Conservation (phyloP, 2,888 invertebrate species). For the Antitype chi region DNA sequence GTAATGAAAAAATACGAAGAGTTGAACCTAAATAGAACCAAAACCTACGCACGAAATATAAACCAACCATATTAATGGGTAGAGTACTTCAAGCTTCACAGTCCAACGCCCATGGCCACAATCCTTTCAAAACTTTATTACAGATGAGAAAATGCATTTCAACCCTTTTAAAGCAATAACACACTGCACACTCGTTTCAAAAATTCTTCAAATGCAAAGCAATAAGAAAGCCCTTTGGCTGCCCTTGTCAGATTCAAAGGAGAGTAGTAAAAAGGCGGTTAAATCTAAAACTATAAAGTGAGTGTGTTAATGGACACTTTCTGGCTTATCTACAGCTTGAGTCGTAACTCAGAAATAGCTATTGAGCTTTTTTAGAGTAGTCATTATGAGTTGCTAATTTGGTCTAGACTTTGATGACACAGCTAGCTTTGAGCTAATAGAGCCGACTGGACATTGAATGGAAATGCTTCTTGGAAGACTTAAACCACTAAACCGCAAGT, state of each 20-base stretch:
- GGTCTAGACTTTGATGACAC: not conserved
- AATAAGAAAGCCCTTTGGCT: conserved; percentile 45
- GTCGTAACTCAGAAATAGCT: conserved; percentile 40
- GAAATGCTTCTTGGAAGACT: not conserved
- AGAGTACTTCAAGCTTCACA: conserved; percentile 4
- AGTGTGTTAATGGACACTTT: conserved; percentile 59
- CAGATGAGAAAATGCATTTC: conserved; percentile 47
- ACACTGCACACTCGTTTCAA: conserved; percentile 17
- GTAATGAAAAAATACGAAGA: no score
- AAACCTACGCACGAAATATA: no score
- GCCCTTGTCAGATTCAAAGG: conserved; percentile 51
- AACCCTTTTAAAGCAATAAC: conserved; percentile 36
- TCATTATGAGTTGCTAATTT: conserved; percentile 39
- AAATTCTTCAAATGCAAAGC: conserved; percentile 44
- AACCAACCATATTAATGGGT: not conserved
- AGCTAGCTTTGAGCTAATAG: not conserved
- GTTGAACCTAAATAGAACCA: no score
- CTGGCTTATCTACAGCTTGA: conserved; percentile 48
- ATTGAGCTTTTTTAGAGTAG: conserved; percentile 29
- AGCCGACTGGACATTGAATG: not conserved
- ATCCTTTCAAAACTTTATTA: conserved; percentile 39
- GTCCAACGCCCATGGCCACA: conserved; percentile 29
- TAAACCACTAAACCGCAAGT: not conserved
- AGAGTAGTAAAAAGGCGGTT: conserved; percentile 54
- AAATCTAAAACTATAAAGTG: conserved; percentile 54